These are phyloP conservation scores for Eublepharis macularius DNA, from an alignment of 2,113 vertebrate species.

Conservation along the genomic window DNA sequence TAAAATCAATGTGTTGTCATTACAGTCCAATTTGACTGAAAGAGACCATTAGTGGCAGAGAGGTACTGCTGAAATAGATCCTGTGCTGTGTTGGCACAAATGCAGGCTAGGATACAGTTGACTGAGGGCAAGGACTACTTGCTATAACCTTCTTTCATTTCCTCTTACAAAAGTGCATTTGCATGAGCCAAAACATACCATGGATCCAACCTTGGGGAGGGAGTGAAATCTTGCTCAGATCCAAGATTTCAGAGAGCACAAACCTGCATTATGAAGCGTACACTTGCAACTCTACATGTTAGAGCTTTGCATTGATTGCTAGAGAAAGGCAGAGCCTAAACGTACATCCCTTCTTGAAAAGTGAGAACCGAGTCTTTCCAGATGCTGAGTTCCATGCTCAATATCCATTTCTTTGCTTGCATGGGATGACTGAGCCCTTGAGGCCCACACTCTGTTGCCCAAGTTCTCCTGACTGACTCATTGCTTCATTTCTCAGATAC, in stretches of 20 bases:
- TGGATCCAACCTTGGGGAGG: too few species aligned
- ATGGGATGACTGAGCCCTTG: too few species aligned
- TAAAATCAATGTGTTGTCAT: too few species aligned
- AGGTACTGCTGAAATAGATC: too few species aligned
- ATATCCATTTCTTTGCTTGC: background rate
- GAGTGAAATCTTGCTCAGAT: background rate
- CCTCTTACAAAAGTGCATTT: background rate
- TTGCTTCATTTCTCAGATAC: slow-evolving; percentile 17
- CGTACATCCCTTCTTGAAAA: background rate
- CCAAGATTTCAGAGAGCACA: background rate
- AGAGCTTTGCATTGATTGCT: background rate
- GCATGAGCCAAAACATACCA: background rate
- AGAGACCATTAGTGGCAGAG: too few species aligned
- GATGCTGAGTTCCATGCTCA: background rate
- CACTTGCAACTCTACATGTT: background rate
- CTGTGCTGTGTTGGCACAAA: too few species aligned
- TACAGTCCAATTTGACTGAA: too few species aligned
- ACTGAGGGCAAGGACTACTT: too few species aligned
- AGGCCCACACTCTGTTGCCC: background rate
- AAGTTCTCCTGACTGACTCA: background rate
- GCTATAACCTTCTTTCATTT: too few species aligned
- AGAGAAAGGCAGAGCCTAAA: background rate
- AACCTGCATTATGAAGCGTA: background rate
- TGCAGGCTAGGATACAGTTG: too few species aligned
- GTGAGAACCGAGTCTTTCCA: background rate